A percentile compares a stretch with the other conserved stretches of the same genome.
These are phyloP conservation scores for Porphyrio hochstetteri DNA, from an alignment of 2,113 vertebrate species.

Conservation along the genomic window DNA sequence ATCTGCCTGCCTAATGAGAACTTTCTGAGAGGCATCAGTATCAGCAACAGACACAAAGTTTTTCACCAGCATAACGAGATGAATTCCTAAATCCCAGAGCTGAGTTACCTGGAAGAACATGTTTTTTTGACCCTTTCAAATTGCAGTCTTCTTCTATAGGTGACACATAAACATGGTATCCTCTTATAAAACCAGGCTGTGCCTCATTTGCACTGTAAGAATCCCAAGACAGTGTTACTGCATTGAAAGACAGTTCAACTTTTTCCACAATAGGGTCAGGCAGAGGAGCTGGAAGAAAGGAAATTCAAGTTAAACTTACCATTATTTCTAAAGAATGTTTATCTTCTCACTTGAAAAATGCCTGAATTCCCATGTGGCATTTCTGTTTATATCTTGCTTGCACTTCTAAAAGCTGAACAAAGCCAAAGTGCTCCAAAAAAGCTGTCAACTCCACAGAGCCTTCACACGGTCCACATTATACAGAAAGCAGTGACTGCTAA, in stretches of 20 bases:
- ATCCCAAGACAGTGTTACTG: constrained; percentile 69
- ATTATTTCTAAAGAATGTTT: neutral
- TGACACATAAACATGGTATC: constrained; percentile 73
- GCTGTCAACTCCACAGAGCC: neutral
- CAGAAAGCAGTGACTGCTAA: neutral
- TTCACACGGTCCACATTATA: neutral
- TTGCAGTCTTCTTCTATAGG: constrained; percentile 31
- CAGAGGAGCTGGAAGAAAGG: constrained; percentile 55
- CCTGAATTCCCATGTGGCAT: neutral
- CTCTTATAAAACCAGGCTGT: constrained; percentile 69
- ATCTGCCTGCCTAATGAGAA: neutral
- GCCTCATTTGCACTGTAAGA: constrained; percentile 20
- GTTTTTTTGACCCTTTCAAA: constrained; percentile 24
- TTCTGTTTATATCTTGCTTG: neutral
- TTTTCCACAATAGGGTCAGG: neutral
- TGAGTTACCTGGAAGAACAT: constrained; percentile 60
- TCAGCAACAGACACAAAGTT: neutral
- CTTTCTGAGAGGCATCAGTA: neutral
- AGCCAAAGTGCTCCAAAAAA: neutral
- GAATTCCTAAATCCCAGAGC: neutral
- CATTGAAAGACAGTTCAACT: constrained; percentile 1
- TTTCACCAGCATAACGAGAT: neutral
- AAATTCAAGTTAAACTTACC: neutral
- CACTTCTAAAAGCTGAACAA: neutral
- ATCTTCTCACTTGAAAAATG: neutral